A percentile compares a stretch with the other conserved stretches of the same genome.
These are phyloP conservation scores for Caenorhabditis uteleia DNA, from an alignment of 2,888 invertebrate species.

Conservation along the genomic window DNA sequence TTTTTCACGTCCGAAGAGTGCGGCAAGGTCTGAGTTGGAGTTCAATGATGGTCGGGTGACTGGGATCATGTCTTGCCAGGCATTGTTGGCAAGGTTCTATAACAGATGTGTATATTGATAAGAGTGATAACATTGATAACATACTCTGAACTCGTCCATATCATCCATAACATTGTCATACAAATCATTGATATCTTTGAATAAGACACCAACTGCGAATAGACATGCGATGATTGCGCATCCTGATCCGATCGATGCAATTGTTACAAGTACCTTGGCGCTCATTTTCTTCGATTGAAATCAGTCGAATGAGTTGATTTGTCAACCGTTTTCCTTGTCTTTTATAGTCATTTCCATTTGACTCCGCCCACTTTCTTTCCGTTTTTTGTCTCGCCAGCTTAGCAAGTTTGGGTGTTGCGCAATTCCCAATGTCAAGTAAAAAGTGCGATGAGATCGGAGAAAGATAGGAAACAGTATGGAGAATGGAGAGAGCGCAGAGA, in stretches of 20 bases:
- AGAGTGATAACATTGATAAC: neutral
- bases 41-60: conserved; percentile 36
- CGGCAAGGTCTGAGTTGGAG: conserved; percentile 21
- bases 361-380: conserved; percentile 1
- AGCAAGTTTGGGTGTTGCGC: conserved; percentile 8
- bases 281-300: conserved; percentile 8
- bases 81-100: conserved; percentile 41
- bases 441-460: no score
- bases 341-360: conserved; percentile 33
- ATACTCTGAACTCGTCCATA: conserved; percentile 42
- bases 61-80: conserved; percentile 46
- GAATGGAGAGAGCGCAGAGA: no score
- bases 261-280: conserved; percentile 34
- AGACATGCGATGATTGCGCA: conserved; percentile 40
- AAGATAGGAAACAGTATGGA: no score
- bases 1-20: conserved; percentile 44
- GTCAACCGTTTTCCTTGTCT: conserved; percentile 2
- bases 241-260: conserved; percentile 30
- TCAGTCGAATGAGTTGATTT: conserved; percentile 20
- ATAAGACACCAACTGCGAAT: conserved; percentile 39
- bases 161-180: conserved; percentile 47
- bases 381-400: conserved; percentile 14
- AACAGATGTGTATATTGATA: neutral
- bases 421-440: no score
- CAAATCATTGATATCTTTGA: conserved; percentile 48